phyloP scores from a whole-genome alignment of 2,797 vertebrate species.

The Dipus sagitta region DNA sequence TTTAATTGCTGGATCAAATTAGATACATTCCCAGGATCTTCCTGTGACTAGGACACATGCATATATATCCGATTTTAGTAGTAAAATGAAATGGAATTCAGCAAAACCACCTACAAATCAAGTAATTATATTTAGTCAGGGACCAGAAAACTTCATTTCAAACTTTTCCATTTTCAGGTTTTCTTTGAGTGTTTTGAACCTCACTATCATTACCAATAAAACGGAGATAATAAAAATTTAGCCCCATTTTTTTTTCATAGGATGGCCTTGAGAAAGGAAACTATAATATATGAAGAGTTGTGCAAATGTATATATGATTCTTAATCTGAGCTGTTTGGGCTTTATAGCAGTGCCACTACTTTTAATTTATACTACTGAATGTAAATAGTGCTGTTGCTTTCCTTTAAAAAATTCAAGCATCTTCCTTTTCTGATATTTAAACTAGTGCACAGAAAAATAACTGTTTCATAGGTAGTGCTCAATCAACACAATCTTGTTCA shows the following conservation, averaged over 20 bases:
- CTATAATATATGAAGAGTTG: background rate
- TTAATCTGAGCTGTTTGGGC: background rate
- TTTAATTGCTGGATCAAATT: constrained; percentile 67
- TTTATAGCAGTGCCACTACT: background rate
- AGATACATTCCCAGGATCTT: constrained; percentile 44
- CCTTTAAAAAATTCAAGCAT: background rate
- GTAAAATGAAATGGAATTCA: background rate
- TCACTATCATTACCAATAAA: background rate
- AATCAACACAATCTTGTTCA: background rate
- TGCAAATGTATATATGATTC: background rate
- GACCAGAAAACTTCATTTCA: constrained; percentile 40
- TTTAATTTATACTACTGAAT: background rate
- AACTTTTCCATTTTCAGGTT: background rate
- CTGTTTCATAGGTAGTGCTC: background rate
- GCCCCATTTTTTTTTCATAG: background rate
- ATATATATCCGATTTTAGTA: background rate
- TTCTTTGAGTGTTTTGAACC: background rate
- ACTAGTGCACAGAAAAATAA: background rate
- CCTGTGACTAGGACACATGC: background rate
- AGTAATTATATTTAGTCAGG: background rate
- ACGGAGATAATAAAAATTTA: constrained; percentile 4
- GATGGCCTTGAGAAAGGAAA: background rate
- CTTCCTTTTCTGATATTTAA: background rate
- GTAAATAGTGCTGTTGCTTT: background rate
- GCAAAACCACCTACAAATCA: background rate